A percentile compares a stretch with the other conserved stretches of the same genome.
Evolutionary conservation across 2,797 vertebrate species (phyloP).

Genomic region (Ctenochaetus hawaiiensis): DNA sequence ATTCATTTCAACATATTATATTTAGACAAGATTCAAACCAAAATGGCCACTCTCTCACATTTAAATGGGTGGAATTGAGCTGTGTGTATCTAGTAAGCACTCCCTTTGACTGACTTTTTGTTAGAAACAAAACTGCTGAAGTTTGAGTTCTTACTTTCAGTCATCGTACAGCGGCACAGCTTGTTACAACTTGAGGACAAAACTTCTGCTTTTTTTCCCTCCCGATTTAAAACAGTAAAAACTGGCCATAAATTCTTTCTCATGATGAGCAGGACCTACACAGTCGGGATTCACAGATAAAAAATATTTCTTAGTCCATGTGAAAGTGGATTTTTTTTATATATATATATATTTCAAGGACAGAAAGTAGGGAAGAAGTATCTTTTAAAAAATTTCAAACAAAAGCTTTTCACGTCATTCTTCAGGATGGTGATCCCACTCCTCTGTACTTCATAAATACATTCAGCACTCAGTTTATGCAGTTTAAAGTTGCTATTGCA

Average conservation of each 20-base stretch:
- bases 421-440: conserved; percentile 51
- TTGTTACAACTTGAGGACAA: conserved; percentile 22
- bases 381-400: conserved; percentile 20
- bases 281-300: conserved; percentile 55
- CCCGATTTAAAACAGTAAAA: conserved; percentile 15
- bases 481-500: conserved; percentile 70
- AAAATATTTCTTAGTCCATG: conserved; percentile 21
- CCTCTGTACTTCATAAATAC: conserved; percentile 73
- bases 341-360: conserved; percentile 26
- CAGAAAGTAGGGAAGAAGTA: not conserved
- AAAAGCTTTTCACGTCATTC: conserved; percentile 51
- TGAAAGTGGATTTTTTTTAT: conserved; percentile 9
- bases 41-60: not conserved
- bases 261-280: conserved; percentile 56
- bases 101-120: not conserved
- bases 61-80: no score
- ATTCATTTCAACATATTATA: not conserved
- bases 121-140: not conserved
- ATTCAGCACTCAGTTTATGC: conserved; percentile 75
- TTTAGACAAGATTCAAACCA: not conserved
- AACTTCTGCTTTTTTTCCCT: not conserved
- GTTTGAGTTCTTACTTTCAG: not conserved
- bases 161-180: conserved; percentile 41
- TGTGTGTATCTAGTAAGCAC: not conserved
- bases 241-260: conserved; percentile 57